Conservation (phyloP, 1,140 invertebrate genomes). For the Zaprionus tsacasi region DNA sequence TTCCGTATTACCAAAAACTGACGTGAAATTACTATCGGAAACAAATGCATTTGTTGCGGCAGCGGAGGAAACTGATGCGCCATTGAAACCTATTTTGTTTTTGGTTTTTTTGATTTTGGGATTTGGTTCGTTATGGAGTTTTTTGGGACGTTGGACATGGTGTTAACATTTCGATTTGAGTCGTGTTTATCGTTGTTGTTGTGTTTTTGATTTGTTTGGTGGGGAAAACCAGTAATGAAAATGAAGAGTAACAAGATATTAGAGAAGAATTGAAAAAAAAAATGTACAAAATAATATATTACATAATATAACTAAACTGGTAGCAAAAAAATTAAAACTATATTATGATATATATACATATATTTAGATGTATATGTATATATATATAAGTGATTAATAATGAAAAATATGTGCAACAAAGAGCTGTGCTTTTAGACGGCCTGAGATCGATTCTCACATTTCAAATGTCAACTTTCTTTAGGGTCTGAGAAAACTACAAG, state of each 20-base stretch:
- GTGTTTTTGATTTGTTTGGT: slow-evolving; percentile 49
- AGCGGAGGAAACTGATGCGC: slow-evolving; percentile 85
- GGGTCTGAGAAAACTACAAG: slow-evolving; percentile 47
- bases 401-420: slow-evolving; percentile 49
- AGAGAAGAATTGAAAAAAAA: slow-evolving; percentile 77
- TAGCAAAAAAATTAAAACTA: slow-evolving; percentile 24
- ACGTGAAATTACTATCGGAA: slow-evolving; percentile 93
- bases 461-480: slow-evolving; percentile 4
- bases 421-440: slow-evolving; percentile 51
- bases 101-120: slow-evolving; percentile 47
- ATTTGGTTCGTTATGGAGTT: slow-evolving; percentile 36
- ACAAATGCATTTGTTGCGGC: slow-evolving; percentile 91
- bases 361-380: slow-evolving; percentile 31
- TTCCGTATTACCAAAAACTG: slow-evolving; percentile 92
- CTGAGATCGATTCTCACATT: slow-evolving; percentile 35
- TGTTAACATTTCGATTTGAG: slow-evolving; percentile 30
- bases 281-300: slow-evolving; percentile 54
- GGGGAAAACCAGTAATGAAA: slow-evolving; percentile 72
- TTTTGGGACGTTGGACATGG: slow-evolving; percentile 26
- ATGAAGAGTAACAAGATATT: slow-evolving; percentile 80
- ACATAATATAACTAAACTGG: slow-evolving; percentile 51
- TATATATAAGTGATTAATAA: slow-evolving; percentile 29
- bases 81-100: slow-evolving; percentile 84
- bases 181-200: slow-evolving; percentile 33
- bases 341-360: slow-evolving; percentile 1